Base-by-base conservation (phyloP, 2,797 vertebrate genomes). In the Pelobates cultripes region DNA sequence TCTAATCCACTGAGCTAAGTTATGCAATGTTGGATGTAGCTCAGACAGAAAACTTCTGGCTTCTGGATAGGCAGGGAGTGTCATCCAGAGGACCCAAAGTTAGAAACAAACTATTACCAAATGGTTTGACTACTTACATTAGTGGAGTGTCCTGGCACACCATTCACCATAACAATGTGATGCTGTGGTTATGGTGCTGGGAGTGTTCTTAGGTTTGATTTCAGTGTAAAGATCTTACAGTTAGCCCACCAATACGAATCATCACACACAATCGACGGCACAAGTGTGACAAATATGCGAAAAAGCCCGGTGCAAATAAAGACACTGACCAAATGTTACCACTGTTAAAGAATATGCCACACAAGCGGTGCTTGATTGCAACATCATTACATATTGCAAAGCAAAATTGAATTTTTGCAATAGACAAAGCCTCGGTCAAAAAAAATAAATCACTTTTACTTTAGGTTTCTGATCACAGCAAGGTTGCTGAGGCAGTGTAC, bases 401-500 rank as follows among this genome's bases (percentile, higher is more conserved):
- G 57, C 13, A 66, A 43, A 42, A 12, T 28, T 64, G 4, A 64
- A 64, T 17, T 5, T 55, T 45, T 17, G 40, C 4, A 64, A 66
- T 5, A 66, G 43, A 43, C 44, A 40, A 13, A 63, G 73, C 43
- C 14, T 4, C 73, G 43, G 61, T 41, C 17, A 66, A 10, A 40
- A 70, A 12, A 66, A 10, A 40, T 61, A 12, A 61, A 72, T 64
- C 57, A 40, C 42, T 42, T 51, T 43, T 43, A 71, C 60, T 70
- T 61, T 61, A 41, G 53, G 69, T 75, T 75, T 51, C 53, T 75
- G 53, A 61, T 70, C 64, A 69, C 63, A 55, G 13, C 63, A 13
- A 45, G 42, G 64, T 43, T 69, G 64, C 47, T 43, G 64, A 77
- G 53, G 14, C 60, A 57, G 60, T 7, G 47, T 28, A 67, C 9